Evolutionary conservation across 2,797 vertebrate genomes (phyloP), one percentile per base, ranked within the genome.

Genomic region (Crocodylus rhombifer): DNA sequence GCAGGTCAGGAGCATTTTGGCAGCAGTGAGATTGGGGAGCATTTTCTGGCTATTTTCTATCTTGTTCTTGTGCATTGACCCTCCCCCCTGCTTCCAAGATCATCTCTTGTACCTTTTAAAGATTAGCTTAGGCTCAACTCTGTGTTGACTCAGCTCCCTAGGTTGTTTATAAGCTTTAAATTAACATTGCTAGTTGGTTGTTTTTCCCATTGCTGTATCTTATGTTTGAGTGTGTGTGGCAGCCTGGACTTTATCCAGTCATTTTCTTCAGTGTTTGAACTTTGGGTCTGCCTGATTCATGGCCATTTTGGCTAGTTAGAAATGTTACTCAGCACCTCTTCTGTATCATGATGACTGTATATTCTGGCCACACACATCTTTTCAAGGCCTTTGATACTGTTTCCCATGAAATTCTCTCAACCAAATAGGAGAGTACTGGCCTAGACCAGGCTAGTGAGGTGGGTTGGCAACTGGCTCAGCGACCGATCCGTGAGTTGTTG

Each of bases 11-110:
- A 60, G 58, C 42, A 51, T 51, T 51, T 51, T 0, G 0, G 8
- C 55, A 0, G 0, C 0, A 1, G 17, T 17, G 57, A 20, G 3
- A 12, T n/a, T 42, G 15, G 9, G 16, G 2, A 0, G 14, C 6
- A 17, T 6, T 28, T 18, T 1, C 5, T 30, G 58, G 36, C 30
- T n/a, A 0, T 0, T 60, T 14, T 60, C 42, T 15, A 1, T 4
- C 2, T 42, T 21, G 2, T 67, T 4, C 13, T 78, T 14, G 69
- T 60, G 21, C 65, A 51, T 16, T 26, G 15, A 23, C 69, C 25
- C 26, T 28, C 12, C 12, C 13, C 4, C 7, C 6, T 23, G 5
- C 58, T 56, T 5, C 10, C 0, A 0, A 4, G 23, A 4, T 1
- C 57, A 82, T 75, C 55, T 62, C 28, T n/a, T 4, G 42, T n/a